A percentile compares a stretch with the other conserved stretches of the same genome.
Conservation (phyloP, 2,888 invertebrate species). For the Ormia ochracea region DNA sequence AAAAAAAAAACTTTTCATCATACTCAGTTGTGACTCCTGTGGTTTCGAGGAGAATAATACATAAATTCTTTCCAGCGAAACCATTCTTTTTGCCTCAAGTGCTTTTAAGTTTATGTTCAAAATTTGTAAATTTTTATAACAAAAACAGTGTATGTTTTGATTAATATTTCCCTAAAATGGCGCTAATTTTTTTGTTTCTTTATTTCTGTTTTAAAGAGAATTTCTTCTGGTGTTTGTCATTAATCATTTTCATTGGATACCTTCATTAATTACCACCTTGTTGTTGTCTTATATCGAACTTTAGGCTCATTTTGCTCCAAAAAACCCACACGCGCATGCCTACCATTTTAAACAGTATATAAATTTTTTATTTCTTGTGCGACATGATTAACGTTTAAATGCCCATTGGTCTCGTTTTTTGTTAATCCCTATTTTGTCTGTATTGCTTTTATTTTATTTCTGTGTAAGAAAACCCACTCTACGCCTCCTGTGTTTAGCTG, state of each 20-base stretch:
- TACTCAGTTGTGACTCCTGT: conserved; percentile 33
- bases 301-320: background rate
- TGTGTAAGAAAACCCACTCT: conserved; percentile 52
- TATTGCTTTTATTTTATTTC: background rate
- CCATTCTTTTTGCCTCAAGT: conserved; percentile 40
- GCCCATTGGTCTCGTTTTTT: conserved; percentile 53
- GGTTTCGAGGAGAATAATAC: conserved; percentile 28
- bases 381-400: conserved; percentile 62
- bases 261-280: conserved; percentile 56
- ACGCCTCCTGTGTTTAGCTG: conserved; percentile 54
- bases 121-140: background rate
- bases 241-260: conserved; percentile 35
- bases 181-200: conserved; percentile 36
- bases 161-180: conserved; percentile 45
- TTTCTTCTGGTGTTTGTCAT: conserved; percentile 51
- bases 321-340: conserved; percentile 40
- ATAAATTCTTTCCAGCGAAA: conserved; percentile 35
- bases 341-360: conserved; percentile 14
- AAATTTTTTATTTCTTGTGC: conserved; percentile 35
- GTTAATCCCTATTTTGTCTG: conserved; percentile 19
- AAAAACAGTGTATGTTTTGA: background rate
- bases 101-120: conserved; percentile 13
- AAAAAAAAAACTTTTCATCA: background rate
- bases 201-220: conserved; percentile 13
- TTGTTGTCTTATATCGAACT: conserved; percentile 20